These are phyloP conservation scores for Sebastiscus tertius DNA, from an alignment of 2,797 vertebrate species.

Conservation along the genomic window DNA sequence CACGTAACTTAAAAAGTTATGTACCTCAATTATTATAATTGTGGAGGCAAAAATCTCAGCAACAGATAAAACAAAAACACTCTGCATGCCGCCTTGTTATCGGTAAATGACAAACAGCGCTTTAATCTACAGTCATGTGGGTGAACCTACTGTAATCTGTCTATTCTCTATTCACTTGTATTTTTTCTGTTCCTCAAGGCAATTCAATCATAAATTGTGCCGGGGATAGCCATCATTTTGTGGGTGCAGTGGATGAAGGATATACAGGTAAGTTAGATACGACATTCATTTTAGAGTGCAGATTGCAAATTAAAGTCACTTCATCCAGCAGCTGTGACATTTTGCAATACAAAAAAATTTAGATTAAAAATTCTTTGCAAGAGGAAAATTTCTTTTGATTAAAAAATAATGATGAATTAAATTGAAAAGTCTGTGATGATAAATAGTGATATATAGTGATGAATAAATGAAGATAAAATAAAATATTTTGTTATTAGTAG, in stretches of 20 bases:
- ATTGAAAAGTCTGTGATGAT: background rate
- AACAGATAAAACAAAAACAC: background rate
- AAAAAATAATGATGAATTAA: background rate
- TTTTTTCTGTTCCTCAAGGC: slow-evolving; percentile 47
- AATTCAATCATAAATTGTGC: slow-evolving; percentile 46
- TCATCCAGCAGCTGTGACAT: background rate
- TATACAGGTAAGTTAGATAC: slow-evolving; percentile 55
- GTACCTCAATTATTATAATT: background rate
- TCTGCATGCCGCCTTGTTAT: background rate
- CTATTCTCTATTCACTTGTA: background rate
- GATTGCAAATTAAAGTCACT: background rate
- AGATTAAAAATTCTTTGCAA: background rate
- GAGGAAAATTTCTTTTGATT: background rate
- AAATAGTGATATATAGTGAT: background rate
- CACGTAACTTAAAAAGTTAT: background rate
- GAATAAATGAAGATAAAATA: background rate
- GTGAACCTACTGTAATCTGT: background rate
- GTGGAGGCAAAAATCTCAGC: background rate
- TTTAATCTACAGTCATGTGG: background rate
- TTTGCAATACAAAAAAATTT: background rate
- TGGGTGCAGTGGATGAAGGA: slow-evolving; percentile 54
- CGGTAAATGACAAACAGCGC: background rate
- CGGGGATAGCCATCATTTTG: rapidly evolving
- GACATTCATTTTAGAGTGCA: background rate
- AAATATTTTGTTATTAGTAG: too few relatives aligned